Conservation (phyloP, 2,797 vertebrate genomes). For the Semotilus atromaculatus region DNA sequence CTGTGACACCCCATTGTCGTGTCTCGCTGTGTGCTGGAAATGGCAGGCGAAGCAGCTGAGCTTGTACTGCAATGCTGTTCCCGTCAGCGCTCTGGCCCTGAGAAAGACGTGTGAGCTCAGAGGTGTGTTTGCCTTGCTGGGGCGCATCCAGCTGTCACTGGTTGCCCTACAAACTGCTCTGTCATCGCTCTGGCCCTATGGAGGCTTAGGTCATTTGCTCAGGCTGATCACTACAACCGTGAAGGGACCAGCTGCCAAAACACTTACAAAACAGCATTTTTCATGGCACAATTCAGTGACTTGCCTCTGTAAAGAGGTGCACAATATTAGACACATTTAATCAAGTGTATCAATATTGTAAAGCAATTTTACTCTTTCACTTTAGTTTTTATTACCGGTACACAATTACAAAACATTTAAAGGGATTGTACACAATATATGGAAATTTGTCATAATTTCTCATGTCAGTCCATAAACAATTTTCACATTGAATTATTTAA, state of each 20-base stretch:
- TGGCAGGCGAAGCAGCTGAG: conserved; percentile 34
- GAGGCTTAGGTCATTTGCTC: conserved; percentile 44
- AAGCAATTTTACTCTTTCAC: background rate
- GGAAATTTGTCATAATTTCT: background rate
- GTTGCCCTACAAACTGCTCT: conserved; percentile 40
- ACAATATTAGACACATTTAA: background rate
- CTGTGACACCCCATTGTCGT: background rate
- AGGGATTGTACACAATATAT: background rate
- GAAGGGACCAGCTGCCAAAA: conserved; percentile 44
- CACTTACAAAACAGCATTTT: conserved; percentile 37
- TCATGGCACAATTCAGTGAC: conserved; percentile 8
- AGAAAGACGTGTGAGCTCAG: conserved; percentile 20
- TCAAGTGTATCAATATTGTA: background rate
- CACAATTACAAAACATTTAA: background rate
- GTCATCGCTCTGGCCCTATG: conserved; percentile 1
- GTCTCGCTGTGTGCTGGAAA: conserved; percentile 21
- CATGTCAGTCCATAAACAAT: background rate
- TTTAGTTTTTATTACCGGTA: background rate
- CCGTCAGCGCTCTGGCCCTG: conserved; percentile 22
- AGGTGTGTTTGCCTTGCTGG: background rate
- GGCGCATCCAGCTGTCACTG: conserved; percentile 42
- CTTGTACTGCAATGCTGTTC: conserved; percentile 34
- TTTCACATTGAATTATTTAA: background rate
- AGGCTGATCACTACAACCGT: conserved; percentile 25
- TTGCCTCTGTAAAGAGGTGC: background rate